Base-by-base conservation (phyloP, 2,113 vertebrate species). In the Takifugu bimaculatus region DNA sequence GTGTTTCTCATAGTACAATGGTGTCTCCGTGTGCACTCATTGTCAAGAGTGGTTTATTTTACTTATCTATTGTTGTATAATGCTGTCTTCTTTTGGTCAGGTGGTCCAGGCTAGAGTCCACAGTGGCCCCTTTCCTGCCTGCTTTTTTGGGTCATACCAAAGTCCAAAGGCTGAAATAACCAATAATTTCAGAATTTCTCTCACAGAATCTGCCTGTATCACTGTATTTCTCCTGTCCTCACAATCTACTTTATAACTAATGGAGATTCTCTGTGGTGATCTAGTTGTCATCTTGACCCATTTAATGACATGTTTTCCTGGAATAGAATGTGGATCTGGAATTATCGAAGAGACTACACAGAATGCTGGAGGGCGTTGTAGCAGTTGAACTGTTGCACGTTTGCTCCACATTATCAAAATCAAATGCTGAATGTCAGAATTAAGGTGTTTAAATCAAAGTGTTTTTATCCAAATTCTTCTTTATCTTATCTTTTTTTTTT, bases 281-380 rank as follows among this genome's bases (percentile, higher is more conserved):
- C 74, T 70, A 66, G 29, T 48, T 70, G 44, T 57, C 70, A 78
- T 87, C 64, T 72, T 80, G 85, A 87, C 88, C 89, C 78, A 90
- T 80, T 87, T 88, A 75, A 48, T 84, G 84, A 82, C 82, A 84
- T 51, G 71, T 74, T 82, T 87, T 81, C 80, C 87, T 75, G 57
- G 67, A 89, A 88, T 89, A 89, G 89, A 79, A 90, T 76, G 20
- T 85, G 71, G 85, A 76, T 81, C 81, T 65, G 60, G 57, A 58
- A 49, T 63, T 70, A 80, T 81, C 81, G 70, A 45, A 70, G 85
- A 83, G 73, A 72, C 65, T 50, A 27, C 10, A 54, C 20, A 20
- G 20, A 20, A 20, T 11, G 35, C 50, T 72, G 60, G 12, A 13
- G 55, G n/a, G 54, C 29, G 57, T 50, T 39, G 35, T 39, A 9